These are phyloP conservation scores for Imbricaverruca yamaguchii DNA, from an alignment of 2,888 invertebrate species.

Conservation along the genomic window DNA sequence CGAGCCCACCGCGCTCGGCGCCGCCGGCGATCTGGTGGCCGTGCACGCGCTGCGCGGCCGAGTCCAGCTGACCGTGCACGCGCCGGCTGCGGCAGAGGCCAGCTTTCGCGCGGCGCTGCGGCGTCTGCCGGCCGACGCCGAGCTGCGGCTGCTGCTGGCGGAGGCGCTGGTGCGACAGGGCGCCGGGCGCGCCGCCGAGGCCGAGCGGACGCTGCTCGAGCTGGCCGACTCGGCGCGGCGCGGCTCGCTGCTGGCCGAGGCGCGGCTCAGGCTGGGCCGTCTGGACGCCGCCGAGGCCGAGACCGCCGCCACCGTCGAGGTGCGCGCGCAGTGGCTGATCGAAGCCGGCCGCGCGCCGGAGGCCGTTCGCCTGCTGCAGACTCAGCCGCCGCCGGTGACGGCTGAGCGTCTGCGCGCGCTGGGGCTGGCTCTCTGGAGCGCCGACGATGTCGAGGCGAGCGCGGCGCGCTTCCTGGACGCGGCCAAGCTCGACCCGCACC, in stretches of 20 bases:
- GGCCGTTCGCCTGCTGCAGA: background rate
- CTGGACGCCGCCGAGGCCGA: background rate
- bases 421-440: background rate
- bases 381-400: no score
- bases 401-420: background rate
- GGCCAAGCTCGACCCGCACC: conserved; percentile 59
- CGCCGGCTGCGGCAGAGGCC: background rate
- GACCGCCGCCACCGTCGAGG: background rate
- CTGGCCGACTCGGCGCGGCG: background rate
- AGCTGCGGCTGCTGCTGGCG: background rate
- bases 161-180: conserved; percentile 21
- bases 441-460: background rate
- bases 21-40: background rate
- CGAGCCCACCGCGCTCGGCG: background rate
- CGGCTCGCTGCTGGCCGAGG: background rate
- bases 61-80: background rate
- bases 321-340: background rate
- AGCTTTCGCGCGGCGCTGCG: background rate
- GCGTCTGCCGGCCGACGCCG: background rate
- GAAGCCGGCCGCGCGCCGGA: background rate
- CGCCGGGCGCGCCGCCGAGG: conserved; percentile 8
- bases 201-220: background rate
- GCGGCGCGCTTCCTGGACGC: conserved; percentile 42
- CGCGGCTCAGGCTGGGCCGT: background rate
- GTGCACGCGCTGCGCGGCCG: conserved; percentile 5